These are phyloP conservation scores for Lepidonotus clava DNA, from an alignment of 2,888 invertebrate genomes.

Conservation along the genomic window DNA sequence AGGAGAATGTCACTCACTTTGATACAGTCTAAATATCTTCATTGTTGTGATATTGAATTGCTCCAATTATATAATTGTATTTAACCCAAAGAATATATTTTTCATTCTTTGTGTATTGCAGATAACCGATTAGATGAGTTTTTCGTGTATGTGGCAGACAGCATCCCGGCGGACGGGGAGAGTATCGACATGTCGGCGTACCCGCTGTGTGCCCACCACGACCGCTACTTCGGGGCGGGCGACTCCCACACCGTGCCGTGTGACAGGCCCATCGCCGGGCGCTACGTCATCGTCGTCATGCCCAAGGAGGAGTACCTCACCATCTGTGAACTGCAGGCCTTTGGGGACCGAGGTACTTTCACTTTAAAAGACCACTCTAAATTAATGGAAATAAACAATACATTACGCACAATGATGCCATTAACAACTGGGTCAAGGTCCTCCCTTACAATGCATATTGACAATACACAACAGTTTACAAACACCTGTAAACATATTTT, in stretches of 20 bases:
- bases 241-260: background rate
- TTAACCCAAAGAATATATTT: too few relatives aligned
- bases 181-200: background rate
- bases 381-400: too few relatives aligned
- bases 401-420: too few relatives aligned
- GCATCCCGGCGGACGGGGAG: background rate
- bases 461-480: too few relatives aligned
- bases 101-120: background rate
- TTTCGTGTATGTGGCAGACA: background rate
- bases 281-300: background rate
- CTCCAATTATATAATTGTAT: too few relatives aligned
- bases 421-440: too few relatives aligned
- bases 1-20: too few relatives aligned
- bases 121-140: slow-evolving; percentile 41
- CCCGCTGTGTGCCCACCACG: background rate
- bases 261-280: background rate
- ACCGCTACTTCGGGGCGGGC: slow-evolving; percentile 39
- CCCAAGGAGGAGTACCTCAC: slow-evolving; percentile 1
- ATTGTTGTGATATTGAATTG: too few relatives aligned
- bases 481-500: too few relatives aligned
- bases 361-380: too few relatives aligned
- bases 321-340: slow-evolving; percentile 16
- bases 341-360: slow-evolving; percentile 1
- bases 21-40: too few relatives aligned
- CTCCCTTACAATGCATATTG: too few relatives aligned